Percentiles rank a stretch among this genome's conserved stretches.
phyloP scores from a whole-genome alignment of 2,888 invertebrate species.

The Elmis aenea region DNA sequence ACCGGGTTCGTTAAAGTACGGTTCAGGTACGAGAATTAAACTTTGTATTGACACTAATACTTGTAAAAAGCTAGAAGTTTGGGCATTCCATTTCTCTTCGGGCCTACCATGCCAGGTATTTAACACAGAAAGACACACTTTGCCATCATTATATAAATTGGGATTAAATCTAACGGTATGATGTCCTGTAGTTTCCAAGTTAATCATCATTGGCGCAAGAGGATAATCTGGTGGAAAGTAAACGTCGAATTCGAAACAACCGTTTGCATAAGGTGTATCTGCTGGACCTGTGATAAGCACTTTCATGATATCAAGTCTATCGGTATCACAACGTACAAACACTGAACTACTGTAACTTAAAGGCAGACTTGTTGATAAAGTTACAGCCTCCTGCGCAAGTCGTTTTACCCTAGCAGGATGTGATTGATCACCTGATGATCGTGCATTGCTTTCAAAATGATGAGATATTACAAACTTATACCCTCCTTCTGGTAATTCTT shows the following conservation, averaged over 20 bases:
- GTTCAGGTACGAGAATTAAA: conserved; percentile 85
- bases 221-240: conserved; percentile 74
- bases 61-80: conserved; percentile 90
- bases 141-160: conserved; percentile 91
- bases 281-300: conserved; percentile 89
- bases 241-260: conserved; percentile 88
- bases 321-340: conserved; percentile 91
- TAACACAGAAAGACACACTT: conserved; percentile 89
- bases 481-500: conserved; percentile 64
- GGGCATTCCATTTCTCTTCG: conserved; percentile 96
- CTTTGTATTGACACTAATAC: conserved; percentile 92
- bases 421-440: conserved; percentile 79
- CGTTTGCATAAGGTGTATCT: conserved; percentile 88
- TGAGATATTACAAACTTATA: conserved; percentile 82
- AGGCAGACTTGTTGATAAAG: conserved; percentile 86
- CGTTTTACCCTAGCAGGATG: conserved; percentile 86
- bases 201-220: conserved; percentile 78
- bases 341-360: conserved; percentile 90
- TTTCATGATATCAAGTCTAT: conserved; percentile 94
- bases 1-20: conserved; percentile 93
- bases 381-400: conserved; percentile 91
- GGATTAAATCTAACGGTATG: conserved; percentile 90
- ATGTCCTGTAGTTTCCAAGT: conserved; percentile 84
- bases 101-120: conserved; percentile 97
- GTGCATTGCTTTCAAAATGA: conserved; percentile 83